These are phyloP conservation scores for Blastobasis lacticolella DNA, from an alignment of 2,888 invertebrate species.

Conservation along the genomic window DNA sequence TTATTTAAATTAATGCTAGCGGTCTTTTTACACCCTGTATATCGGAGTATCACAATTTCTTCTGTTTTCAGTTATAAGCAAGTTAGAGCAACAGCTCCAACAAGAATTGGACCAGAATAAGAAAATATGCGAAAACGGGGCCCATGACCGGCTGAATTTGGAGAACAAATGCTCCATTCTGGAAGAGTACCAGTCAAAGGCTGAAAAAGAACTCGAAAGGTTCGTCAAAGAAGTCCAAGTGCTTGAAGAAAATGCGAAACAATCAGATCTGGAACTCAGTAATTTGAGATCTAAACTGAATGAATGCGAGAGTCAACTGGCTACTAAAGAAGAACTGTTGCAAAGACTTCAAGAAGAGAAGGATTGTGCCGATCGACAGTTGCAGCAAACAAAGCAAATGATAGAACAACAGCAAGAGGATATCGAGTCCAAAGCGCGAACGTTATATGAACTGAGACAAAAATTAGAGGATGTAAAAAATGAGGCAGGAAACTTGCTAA, in stretches of 20 bases:
- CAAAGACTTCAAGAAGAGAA: constrained; percentile 27
- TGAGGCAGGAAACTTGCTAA: constrained; percentile 27
- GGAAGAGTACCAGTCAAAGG: constrained; percentile 39
- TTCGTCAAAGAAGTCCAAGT: constrained; percentile 30
- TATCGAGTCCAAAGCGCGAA: constrained; percentile 20
- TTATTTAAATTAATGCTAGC: no score
- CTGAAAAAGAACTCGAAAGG: constrained; percentile 35
- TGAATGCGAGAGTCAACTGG: not conserved
- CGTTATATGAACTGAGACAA: constrained; percentile 24
- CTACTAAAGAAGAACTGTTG: constrained; percentile 10
- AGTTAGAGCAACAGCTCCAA: constrained; percentile 33
- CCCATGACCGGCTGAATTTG: constrained; percentile 30
- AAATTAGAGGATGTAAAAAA: constrained; percentile 23
- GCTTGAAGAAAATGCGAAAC: constrained; percentile 9
- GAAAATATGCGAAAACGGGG: constrained; percentile 24
- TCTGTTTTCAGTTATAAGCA: constrained; percentile 36
- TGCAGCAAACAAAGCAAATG: not conserved
- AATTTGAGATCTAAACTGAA: not conserved
- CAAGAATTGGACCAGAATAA: constrained; percentile 27
- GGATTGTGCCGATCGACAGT: constrained; percentile 10
- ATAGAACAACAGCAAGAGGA: constrained; percentile 29
- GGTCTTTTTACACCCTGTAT: not conserved
- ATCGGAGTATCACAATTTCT: not conserved
- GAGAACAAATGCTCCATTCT: constrained; percentile 36
- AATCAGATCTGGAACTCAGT: not conserved